Evolutionary conservation across 2,113 vertebrate genomes (phyloP), one percentile per base, ranked within the genome.

Genomic region (Lampris megalopsis): DNA sequence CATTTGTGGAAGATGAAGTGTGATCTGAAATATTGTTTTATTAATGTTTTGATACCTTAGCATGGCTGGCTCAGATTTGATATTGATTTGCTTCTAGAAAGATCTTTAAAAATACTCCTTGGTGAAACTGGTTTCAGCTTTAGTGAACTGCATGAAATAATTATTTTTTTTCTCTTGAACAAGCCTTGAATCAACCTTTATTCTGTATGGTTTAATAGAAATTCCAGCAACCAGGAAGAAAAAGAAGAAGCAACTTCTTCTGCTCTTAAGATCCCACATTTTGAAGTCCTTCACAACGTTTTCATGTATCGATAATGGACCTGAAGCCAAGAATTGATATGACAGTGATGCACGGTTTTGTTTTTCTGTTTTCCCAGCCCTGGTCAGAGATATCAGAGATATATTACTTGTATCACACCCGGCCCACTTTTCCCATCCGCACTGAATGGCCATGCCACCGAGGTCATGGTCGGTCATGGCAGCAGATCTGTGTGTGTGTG

Each of bases 401-500:
- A 47, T 71, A 47, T 83, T 79, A 67, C 76, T 80, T 81, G 64
- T 59, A 56, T 83, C 70, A 13, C 50, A 60, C 63, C 43, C 57
- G 13, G 36, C 49, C 54, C 41, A 38, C 63, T 8, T 63, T 54
- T 38, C 42, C 24, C n/a, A 24, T 10, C 45, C 69, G 79, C 69
- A n/a, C 65, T 66, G 79, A 79, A 71, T 79, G 88, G 75, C 75
- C 84, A 79, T 90, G 83, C 83, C 81, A 40, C 66, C 53, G 86
- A 89, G 91, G 88, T 90, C 75, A 83, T 8, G 72, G 3, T 73
- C 43, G 73, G 86, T 81, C 71, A 75, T 11, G 9, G 67, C 71
- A 43, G 52, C 63, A 47, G 75, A 75, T 67, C 76, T 75, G 45
- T 53, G 54, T 4, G 54, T 54, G 48, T 24, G n/a, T 59, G 9